A percentile compares a stretch with the other conserved stretches of the same genome.
Evolutionary conservation across 1,140 invertebrate genomes (phyloP).

Genomic region (Orius insidiosus): DNA sequence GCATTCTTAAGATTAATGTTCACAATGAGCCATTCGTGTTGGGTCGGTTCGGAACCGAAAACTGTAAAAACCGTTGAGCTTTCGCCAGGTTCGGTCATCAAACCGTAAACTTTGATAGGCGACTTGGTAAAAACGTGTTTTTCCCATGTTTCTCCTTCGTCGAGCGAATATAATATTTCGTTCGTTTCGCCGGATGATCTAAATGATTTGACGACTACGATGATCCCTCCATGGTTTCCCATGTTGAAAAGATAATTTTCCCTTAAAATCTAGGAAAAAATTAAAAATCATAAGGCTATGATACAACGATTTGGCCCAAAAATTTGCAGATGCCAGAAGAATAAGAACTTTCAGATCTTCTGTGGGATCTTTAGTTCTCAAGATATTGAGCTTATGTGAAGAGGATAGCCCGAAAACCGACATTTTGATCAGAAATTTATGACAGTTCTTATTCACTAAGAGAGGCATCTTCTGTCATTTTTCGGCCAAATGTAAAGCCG

Average conservation of each 20-base stretch:
- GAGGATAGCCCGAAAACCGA: too few species aligned
- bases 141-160: conserved; percentile 71
- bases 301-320: neutral
- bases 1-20: conserved; percentile 59
- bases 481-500: too few species aligned
- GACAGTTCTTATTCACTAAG: too few species aligned
- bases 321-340: neutral
- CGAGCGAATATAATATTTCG: conserved; percentile 63
- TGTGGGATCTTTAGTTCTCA: too few species aligned
- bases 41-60: conserved; percentile 59
- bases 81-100: conserved; percentile 83
- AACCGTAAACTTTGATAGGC: conserved; percentile 59
- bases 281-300: neutral
- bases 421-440: too few species aligned
- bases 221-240: conserved; percentile 76
- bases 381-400: too few species aligned
- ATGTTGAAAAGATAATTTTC: conserved; percentile 77
- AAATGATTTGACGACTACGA: conserved; percentile 68
- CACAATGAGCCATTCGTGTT: conserved; percentile 74
- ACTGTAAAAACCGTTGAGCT: conserved; percentile 81
- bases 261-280: conserved; percentile 37
- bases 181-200: conserved; percentile 53
- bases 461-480: too few species aligned
- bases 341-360: too few species aligned
- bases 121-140: conserved; percentile 48